phyloP scores from a whole-genome alignment of 2,797 vertebrate genomes.

The Gallinago nigripennis region DNA sequence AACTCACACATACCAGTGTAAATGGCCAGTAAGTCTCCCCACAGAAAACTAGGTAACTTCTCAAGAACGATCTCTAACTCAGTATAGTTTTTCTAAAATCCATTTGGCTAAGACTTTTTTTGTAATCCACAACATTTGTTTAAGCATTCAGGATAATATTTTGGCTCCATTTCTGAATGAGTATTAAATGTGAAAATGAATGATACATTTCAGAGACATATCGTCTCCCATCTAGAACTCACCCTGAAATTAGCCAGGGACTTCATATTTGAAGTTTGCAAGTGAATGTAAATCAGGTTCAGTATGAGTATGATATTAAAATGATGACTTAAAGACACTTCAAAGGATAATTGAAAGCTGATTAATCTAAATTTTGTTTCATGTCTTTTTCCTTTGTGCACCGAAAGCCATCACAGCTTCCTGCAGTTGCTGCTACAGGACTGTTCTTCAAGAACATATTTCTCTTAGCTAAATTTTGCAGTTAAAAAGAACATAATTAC shows the following conservation, averaged over 20 bases:
- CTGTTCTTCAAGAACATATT: not conserved
- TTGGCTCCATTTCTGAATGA: constrained; percentile 22
- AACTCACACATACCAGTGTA: not conserved
- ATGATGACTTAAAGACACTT: constrained; percentile 53
- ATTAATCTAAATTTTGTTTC: constrained; percentile 42
- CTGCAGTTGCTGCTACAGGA: not conserved
- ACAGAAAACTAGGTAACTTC: not conserved
- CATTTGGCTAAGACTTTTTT: not conserved
- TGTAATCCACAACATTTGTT: not conserved
- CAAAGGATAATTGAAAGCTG: constrained; percentile 49
- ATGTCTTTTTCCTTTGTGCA: constrained; percentile 42
- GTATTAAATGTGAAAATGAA: constrained; percentile 43
- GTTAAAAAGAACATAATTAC: not conserved
- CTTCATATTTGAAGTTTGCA: constrained; percentile 62
- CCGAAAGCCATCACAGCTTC: constrained; percentile 5
- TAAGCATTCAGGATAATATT: not conserved
- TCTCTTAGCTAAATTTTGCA: not conserved
- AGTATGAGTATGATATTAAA: constrained; percentile 34
- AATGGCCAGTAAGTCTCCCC: not conserved
- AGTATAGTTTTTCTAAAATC: not conserved
- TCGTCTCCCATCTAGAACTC: constrained; percentile 5
- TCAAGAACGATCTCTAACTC: not conserved
- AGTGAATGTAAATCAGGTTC: constrained; percentile 65
- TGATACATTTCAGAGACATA: constrained; percentile 30
- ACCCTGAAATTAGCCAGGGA: constrained; percentile 46